These are phyloP conservation scores for Leucophenga montana DNA, from an alignment of 2,888 invertebrate species.

Conservation along the genomic window DNA sequence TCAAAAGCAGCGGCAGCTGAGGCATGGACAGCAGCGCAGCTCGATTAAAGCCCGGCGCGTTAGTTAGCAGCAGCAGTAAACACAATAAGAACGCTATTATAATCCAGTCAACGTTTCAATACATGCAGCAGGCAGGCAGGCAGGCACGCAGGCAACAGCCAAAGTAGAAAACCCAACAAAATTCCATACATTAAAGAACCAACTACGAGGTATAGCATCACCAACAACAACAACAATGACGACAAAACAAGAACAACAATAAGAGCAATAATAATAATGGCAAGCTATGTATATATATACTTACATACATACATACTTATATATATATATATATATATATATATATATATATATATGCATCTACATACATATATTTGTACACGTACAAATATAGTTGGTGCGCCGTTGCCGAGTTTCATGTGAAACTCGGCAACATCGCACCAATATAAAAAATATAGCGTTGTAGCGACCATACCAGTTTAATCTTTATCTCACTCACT, in stretches of 20 bases:
- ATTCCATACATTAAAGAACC: constrained; percentile 55
- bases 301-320: neutral
- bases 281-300: neutral
- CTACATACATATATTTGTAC: neutral
- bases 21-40: no score
- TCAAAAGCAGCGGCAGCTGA: constrained; percentile 13
- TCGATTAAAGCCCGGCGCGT: no score
- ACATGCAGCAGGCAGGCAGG: constrained; percentile 38
- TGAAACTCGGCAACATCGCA: constrained; percentile 60
- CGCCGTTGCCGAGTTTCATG: constrained; percentile 59
- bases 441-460: neutral
- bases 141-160: constrained; percentile 40
- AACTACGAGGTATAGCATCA: constrained; percentile 23
- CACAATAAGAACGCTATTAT: constrained; percentile 56
- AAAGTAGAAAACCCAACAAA: constrained; percentile 38
- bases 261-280: constrained; percentile 58
- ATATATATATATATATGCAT: neutral
- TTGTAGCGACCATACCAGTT: no score
- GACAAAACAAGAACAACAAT: constrained; percentile 53
- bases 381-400: constrained; percentile 26
- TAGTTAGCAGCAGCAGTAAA: constrained; percentile 44
- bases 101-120: constrained; percentile 56
- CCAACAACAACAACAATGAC: constrained; percentile 27
- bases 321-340: neutral
- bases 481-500: constrained; percentile 22